Conservation (phyloP, 23 tunicate species). For the Corella eumyota region DNA sequence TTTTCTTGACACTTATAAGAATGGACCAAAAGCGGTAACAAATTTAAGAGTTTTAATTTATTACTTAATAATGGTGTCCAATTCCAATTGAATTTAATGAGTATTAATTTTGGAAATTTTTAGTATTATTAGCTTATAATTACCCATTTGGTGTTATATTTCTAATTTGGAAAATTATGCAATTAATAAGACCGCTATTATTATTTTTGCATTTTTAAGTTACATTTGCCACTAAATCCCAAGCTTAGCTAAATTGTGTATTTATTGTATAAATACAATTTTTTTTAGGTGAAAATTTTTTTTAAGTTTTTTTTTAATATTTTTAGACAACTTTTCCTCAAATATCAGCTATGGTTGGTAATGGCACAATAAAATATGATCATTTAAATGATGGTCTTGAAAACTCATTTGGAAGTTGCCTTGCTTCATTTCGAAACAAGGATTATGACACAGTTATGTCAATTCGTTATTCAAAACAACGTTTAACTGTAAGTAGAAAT, state of each 20-base stretch:
- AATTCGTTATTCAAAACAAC: constrained; percentile 47
- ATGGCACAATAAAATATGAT: constrained; percentile 60
- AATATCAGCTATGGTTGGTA: constrained; percentile 76
- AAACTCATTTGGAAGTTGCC: constrained; percentile 63
- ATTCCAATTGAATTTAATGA: neutral
- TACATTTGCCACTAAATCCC: too few species aligned
- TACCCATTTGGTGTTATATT: too few species aligned
- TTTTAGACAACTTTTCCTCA: constrained; percentile 68
- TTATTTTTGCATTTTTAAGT: too few species aligned
- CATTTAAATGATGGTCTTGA: constrained; percentile 51
- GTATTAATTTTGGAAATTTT: neutral
- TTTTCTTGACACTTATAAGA: constrained; percentile 97
- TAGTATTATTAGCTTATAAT: neutral
- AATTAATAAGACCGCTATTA: too few species aligned
- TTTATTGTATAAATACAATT: too few species aligned
- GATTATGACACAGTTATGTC: constrained; percentile 60
- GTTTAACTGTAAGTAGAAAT: constrained; percentile 53
- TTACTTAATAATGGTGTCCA: neutral
- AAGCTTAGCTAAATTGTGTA: too few species aligned
- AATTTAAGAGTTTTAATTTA: neutral
- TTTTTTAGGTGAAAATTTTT: neutral
- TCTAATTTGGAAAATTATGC: too few species aligned
- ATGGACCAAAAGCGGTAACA: constrained; percentile 88
- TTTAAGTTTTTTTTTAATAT: too few species aligned
- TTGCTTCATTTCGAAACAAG: constrained; percentile 82